Conservation (phyloP, 2,797 vertebrate genomes). For the Spinus pinus region DNA sequence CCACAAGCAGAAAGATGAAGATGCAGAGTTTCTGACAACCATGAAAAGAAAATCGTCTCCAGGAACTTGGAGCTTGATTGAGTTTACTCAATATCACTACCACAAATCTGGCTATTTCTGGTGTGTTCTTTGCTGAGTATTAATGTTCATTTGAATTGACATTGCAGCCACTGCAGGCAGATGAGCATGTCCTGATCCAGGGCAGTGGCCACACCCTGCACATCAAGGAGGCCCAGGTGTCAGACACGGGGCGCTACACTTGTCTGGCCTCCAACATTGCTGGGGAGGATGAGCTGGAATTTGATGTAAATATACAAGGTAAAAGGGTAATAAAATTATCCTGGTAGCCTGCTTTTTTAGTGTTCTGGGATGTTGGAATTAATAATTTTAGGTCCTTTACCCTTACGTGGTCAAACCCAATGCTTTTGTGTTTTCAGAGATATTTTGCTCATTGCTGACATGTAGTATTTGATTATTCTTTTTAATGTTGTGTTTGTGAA, state of each 20-base stretch:
- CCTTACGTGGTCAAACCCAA: not conserved
- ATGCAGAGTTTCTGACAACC: not conserved
- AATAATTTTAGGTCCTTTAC: not conserved
- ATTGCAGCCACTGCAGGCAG: conserved; percentile 81
- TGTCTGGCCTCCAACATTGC: conserved; percentile 93
- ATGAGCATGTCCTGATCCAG: conserved; percentile 81
- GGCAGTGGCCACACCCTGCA: conserved; percentile 83
- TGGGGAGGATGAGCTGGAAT: conserved; percentile 97
- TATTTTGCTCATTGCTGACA: not conserved
- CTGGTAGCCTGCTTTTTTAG: not conserved
- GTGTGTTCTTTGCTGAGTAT: not conserved
- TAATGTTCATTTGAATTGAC: conserved; percentile 33
- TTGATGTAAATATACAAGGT: conserved; percentile 99
- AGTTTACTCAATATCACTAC: not conserved
- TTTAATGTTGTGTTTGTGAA: not conserved
- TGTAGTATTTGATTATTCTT: not conserved
- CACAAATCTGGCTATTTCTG: not conserved
- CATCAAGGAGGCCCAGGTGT: conserved; percentile 88
- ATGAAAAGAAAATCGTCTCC: not conserved
- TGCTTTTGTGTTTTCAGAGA: not conserved
- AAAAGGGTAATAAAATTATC: conserved; percentile 39
- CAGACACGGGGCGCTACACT: conserved; percentile 93
- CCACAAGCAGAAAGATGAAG: not conserved
- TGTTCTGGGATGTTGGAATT: not conserved
- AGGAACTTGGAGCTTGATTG: not conserved